Conservation (phyloP, 2,113 vertebrate species). For the Osmerus mordax region DNA sequence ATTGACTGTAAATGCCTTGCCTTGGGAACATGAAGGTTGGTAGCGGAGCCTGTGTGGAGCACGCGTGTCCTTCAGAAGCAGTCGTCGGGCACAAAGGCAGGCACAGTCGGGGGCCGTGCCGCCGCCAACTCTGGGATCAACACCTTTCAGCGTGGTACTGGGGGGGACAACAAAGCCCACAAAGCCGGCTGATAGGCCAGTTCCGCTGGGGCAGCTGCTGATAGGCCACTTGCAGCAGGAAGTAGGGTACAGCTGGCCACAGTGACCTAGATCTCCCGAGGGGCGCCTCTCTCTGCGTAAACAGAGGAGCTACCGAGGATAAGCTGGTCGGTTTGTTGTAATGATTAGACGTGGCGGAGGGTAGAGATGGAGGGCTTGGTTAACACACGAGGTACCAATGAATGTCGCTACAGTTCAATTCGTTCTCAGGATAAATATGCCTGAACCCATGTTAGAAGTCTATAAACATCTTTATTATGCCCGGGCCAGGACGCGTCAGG, state of each 20-base stretch:
- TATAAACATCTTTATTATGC: no score
- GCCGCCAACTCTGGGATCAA: background rate
- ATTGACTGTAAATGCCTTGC: no score
- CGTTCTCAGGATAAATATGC: no score
- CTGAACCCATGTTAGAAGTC: no score
- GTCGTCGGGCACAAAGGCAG: background rate
- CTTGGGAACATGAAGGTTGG: background rate
- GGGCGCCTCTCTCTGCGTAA: slow-evolving; percentile 29
- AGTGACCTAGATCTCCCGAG: slow-evolving; percentile 56
- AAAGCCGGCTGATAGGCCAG: slow-evolving; percentile 3
- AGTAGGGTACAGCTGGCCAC: slow-evolving; percentile 44
- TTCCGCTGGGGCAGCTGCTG: slow-evolving; percentile 19
- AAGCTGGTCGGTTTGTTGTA: background rate
- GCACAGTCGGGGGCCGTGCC: background rate
- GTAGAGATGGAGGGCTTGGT: no score
- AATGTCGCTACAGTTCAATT: background rate
- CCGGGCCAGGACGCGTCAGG: no score
- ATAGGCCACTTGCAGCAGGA: slow-evolving; percentile 33
- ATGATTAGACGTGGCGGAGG: background rate
- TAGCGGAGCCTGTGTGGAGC: no score
- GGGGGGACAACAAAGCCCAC: slow-evolving; percentile 44
- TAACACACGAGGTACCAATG: background rate
- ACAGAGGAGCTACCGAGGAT: slow-evolving; percentile 25
- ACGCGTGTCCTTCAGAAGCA: background rate
- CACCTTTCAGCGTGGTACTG: background rate